Evolutionary conservation across 2,113 vertebrate species (phyloP), one percentile per base, ranked within the genome.

Genomic region (Leptocoma aspasia): DNA sequence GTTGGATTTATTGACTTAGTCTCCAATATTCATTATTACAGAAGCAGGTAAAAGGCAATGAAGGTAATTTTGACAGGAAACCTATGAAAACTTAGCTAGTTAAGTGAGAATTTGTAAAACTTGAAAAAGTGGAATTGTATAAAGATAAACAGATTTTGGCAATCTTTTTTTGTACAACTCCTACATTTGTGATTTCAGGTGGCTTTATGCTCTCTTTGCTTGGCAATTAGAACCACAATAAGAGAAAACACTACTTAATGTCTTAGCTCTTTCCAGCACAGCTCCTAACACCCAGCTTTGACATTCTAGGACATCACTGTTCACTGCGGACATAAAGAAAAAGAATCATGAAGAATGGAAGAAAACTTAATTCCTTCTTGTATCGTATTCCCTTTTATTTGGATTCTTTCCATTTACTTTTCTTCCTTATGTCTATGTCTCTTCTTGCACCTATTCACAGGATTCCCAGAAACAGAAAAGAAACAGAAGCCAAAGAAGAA

Each of bases 41-140:
- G 41, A 79, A 72, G 4, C 10, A 71, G 10, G 19, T 52, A 83
- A 71, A 76, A 86, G 47, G 4, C 10, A 82, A 9, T 23, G 24
- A 86, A 76, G 13, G 26, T 37, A 17, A 71, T 56, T 82, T 83
- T 86, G 21, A 71, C 37, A 57, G 60, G 82, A 88, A 90, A 24
- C 6, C 33, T 39, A 39, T 7, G 7, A 84, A 72, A 47, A 3
- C 22, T 14, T 12, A 54, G 7, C 33, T 16, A 64, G 39, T 68
- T 83, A 83, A 65, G 5, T 52, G 17, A 39, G 16, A 84, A 84
- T 75, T 71, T 49, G 8, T 41, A 42, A 91, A 73, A 83, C 26
- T 15, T 2, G 0, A 31, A 71, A 44, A 83, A 39, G 16, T 35
- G 6, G 8, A 35, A 59, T 21, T 3, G 2, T 23, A 37, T 2